phyloP scores from a whole-genome alignment of 1,140 invertebrate species.

The Arion vulgaris region DNA sequence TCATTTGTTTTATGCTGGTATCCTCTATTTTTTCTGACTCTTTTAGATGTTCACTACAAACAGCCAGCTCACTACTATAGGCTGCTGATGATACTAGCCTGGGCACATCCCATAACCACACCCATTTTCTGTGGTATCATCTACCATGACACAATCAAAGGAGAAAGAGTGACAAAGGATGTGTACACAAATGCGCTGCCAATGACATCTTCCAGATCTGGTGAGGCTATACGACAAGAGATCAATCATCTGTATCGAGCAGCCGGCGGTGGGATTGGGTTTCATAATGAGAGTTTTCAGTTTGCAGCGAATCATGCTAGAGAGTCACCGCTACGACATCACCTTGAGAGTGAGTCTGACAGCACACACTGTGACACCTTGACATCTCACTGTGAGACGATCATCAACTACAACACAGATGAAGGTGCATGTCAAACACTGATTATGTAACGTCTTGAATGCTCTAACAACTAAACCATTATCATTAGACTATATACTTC shows the following conservation, averaged over 20 bases:
- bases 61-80: conserved; percentile 53
- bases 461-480: too few species aligned
- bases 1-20: conserved; percentile 91
- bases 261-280: conserved; percentile 29
- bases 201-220: conserved; percentile 42
- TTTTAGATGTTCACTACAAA: conserved; percentile 71
- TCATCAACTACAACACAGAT: conserved; percentile 32
- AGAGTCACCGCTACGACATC: background rate
- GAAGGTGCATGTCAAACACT: conserved; percentile 42
- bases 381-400: conserved; percentile 29
- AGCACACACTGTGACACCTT: conserved; percentile 1
- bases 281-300: conserved; percentile 43
- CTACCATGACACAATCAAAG: conserved; percentile 60
- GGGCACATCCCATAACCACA: conserved; percentile 62
- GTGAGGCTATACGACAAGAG: conserved; percentile 33
- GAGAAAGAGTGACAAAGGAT: conserved; percentile 46
- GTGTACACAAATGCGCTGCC: conserved; percentile 47
- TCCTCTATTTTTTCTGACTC: conserved; percentile 88
- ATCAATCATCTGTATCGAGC: conserved; percentile 13
- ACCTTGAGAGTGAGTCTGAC: background rate
- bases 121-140: conserved; percentile 60
- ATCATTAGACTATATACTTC: too few species aligned
- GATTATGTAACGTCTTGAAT: conserved; percentile 29
- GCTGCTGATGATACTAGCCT: conserved; percentile 72
- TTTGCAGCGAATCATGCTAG: conserved; percentile 4